A percentile compares a stretch with the other conserved stretches of the same genome.
Conservation (phyloP, 2,113 vertebrate species). For the Dipodomys spectabilis region DNA sequence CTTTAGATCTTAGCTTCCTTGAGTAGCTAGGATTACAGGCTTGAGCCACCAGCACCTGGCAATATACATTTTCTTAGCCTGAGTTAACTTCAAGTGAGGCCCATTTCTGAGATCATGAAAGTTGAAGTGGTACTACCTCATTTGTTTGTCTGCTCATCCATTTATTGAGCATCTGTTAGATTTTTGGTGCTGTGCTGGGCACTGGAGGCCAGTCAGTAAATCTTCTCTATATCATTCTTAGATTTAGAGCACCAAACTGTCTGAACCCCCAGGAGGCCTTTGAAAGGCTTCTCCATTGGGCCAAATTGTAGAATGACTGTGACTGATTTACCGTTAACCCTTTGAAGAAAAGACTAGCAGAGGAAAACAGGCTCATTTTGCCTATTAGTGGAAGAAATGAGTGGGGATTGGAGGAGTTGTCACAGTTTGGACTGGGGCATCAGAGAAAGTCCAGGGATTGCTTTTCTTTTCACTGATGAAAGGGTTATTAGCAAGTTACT, state of each 20-base stretch:
- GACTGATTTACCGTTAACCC: constrained; percentile 62
- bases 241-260: neutral
- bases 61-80: neutral
- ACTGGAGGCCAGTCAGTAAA: neutral
- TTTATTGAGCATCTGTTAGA: constrained; percentile 4
- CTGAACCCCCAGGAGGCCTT: neutral
- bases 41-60: no score
- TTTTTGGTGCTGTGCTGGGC: neutral
- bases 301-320: constrained; percentile 20
- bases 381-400: neutral
- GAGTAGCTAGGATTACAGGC: no score
- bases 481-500: constrained; percentile 25
- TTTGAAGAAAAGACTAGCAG: constrained; percentile 50
- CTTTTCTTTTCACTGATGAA: constrained; percentile 32
- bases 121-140: neutral
- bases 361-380: constrained; percentile 35
- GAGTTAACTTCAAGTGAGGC: neutral
- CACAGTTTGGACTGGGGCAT: neutral
- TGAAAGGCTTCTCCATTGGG: constrained; percentile 6
- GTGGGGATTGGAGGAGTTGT: neutral
- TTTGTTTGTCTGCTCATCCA: neutral
- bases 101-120: neutral
- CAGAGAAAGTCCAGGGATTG: neutral
- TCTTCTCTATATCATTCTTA: neutral
- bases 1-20: no score